Evolutionary conservation across 1,140 invertebrate genomes (phyloP).

Genomic region (Cydia amplana): DNA sequence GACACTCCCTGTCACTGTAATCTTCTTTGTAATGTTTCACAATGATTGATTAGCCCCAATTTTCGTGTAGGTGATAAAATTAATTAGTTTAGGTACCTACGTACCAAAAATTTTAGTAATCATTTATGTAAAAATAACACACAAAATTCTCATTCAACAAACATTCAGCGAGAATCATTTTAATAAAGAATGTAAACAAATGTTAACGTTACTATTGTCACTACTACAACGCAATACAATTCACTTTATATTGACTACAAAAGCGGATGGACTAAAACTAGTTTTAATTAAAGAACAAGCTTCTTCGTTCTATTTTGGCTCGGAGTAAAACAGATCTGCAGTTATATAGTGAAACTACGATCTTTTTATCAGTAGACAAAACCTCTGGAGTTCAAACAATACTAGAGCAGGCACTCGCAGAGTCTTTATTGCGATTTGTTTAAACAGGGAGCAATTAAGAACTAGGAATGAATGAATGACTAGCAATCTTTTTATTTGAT

Average conservation of each 20-base stretch:
- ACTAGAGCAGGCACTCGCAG: conserved; percentile 52
- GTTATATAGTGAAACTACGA: conserved; percentile 1
- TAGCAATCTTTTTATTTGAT: conserved; percentile 49
- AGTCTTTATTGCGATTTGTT: conserved; percentile 74
- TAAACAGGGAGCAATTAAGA: conserved; percentile 76
- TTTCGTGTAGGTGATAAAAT: not conserved
- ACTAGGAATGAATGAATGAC: conserved; percentile 65
- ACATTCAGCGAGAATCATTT: not conserved
- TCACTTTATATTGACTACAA: not conserved
- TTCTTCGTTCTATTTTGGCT: conserved; percentile 10
- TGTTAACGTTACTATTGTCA: not conserved
- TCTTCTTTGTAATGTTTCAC: not conserved
- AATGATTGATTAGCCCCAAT: not conserved
- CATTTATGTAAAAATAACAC: not conserved
- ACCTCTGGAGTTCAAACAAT: conserved; percentile 40
- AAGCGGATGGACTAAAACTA: not conserved
- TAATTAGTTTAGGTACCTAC: not conserved
- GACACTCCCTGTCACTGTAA: not conserved
- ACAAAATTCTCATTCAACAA: not conserved
- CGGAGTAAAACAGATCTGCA: not conserved
- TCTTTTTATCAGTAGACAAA: conserved; percentile 46
- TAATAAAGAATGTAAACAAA: not conserved
- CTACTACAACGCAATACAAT: not conserved
- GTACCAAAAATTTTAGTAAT: not conserved
- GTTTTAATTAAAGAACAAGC: conserved; percentile 21